phyloP scores from a whole-genome alignment of 2,797 vertebrate genomes.

The Eleutherodactylus coqui region DNA sequence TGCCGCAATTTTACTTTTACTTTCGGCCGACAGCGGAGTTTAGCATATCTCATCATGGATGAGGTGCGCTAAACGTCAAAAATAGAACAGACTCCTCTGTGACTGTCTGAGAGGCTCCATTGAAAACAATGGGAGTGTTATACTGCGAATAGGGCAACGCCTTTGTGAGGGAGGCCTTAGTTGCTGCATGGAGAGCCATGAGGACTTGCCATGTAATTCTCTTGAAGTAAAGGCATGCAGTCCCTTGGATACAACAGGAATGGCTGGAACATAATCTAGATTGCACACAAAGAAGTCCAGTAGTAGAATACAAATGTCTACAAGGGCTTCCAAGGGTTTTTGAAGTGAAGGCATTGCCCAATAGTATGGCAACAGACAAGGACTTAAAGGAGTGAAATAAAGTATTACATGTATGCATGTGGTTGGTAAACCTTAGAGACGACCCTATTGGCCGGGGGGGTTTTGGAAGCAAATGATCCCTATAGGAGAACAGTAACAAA shows the following conservation, averaged over 20 bases:
- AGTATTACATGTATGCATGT: neutral
- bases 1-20: too few species aligned
- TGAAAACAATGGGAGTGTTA: too few species aligned
- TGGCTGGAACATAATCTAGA: neutral
- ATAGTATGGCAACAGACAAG: neutral
- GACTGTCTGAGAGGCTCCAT: too few species aligned
- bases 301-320: neutral
- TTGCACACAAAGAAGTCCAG: neutral
- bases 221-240: neutral
- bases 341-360: neutral
- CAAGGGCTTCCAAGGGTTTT: neutral
- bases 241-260: neutral
- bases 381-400: neutral
- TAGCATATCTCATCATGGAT: too few species aligned
- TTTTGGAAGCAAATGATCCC: too few species aligned
- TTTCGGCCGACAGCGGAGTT: too few species aligned
- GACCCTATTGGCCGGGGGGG: neutral
- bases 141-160: too few species aligned
- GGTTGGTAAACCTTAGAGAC: neutral
- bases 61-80: too few species aligned
- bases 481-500: neutral
- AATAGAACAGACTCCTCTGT: too few species aligned
- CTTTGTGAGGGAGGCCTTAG: too few species aligned
- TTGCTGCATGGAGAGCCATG: too few species aligned
- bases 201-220: too few species aligned